Evolutionary conservation across 2,113 vertebrate species (phyloP), one percentile per base, ranked within the genome.

Genomic region (Symphodus melops): DNA sequence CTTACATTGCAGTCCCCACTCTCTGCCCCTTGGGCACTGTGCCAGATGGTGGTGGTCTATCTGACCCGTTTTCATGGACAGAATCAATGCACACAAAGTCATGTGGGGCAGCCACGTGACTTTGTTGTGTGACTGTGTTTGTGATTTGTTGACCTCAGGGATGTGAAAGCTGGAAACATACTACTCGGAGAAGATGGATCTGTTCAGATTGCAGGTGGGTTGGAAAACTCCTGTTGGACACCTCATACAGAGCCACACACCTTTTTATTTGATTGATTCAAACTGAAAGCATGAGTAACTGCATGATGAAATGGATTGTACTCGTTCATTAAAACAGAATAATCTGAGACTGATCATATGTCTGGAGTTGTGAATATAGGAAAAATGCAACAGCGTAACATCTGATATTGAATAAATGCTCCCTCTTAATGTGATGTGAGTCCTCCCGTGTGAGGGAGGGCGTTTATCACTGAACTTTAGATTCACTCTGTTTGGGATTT

Each of bases 141-240:
- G 54, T 88, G 62, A 84, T 90, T 80, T 85, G 70, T 86, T 90
- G 77, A 57, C 92, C 91, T 75, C 83, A 99, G 98, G 93, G 98
- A 99, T 89, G 94, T 99, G 92, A 99, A 99, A 91, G 98, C 97
- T 84, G 98, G 98, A 63, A 99, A 99, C 93, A 99, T 99, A 91
- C 96, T 99, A 73, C 93, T 99, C 85, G 98, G 98, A 86, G 98
- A 99, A 86, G 97, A 99, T 81, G 98, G 98, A 67, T 99, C 97
- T 4, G 95, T 99, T 83, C 98, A 98, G 94, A 99, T 99, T 92
- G 98, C 98, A 98, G 98, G 98, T 99, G 94, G 94, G 91, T 75
- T 63, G 28, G 28, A 33, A 63, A 20, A 19, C 49, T 51, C 8
- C 48, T n/a, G 8, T 68, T n/a, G 46, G 19, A 21, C 5, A 16